phyloP scores from a whole-genome alignment of 2,113 vertebrate species.

The Oryzias curvinotus region DNA sequence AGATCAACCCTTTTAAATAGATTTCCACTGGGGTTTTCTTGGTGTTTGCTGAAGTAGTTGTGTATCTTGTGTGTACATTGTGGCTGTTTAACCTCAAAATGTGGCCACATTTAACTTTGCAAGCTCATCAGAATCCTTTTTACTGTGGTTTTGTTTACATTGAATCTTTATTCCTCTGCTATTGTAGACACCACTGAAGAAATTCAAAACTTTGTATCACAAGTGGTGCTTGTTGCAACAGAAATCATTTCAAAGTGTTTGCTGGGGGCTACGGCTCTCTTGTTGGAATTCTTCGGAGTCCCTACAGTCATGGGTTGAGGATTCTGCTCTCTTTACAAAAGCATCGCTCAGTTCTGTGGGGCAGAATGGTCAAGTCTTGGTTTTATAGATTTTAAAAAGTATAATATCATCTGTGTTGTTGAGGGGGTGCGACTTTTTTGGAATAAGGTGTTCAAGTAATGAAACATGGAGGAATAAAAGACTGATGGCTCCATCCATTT shows the following conservation, averaged over 20 bases:
- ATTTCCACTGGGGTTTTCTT: constrained; percentile 1
- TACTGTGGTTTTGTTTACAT: background rate
- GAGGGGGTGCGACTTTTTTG: constrained; percentile 21
- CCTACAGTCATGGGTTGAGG: constrained; percentile 14
- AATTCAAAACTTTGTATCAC: constrained; percentile 7
- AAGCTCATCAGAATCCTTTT: too few species aligned
- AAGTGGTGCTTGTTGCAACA: constrained; percentile 30
- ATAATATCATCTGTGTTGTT: constrained; percentile 51
- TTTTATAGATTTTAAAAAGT: constrained; percentile 54
- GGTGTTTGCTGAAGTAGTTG: background rate
- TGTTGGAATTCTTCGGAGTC: constrained; percentile 20
- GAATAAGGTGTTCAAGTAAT: constrained; percentile 55
- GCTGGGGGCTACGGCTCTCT: constrained; percentile 28
- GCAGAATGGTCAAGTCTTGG: constrained; percentile 28
- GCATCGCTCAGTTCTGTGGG: constrained; percentile 16
- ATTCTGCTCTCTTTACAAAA: constrained; percentile 32
- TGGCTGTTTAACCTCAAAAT: constrained; percentile 8
- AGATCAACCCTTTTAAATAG: background rate
- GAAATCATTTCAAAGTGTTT: constrained; percentile 38
- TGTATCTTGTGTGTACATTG: background rate
- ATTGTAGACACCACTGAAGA: constrained; percentile 16
- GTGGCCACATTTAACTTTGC: background rate
- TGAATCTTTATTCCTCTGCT: constrained; percentile 8
- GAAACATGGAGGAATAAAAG: constrained; percentile 62
- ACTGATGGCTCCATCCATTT: constrained; percentile 76